phyloP scores from a whole-genome alignment of 1,140 invertebrate species.

The Parasteatoda tepidariorum region DNA sequence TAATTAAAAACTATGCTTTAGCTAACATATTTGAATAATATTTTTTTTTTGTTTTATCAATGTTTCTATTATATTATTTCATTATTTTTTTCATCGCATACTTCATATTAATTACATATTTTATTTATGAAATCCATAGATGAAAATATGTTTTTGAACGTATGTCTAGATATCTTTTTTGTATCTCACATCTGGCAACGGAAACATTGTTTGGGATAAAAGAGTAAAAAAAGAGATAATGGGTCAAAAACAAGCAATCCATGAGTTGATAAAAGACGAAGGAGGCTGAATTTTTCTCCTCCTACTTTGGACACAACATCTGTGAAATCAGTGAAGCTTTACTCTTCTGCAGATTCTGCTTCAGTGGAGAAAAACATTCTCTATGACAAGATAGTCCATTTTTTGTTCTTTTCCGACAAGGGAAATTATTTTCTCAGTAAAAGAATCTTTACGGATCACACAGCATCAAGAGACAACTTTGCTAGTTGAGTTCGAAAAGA shows the following conservation, averaged over 20 bases:
- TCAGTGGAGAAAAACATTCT: slow-evolving; percentile 56
- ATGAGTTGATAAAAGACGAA: slow-evolving; percentile 52
- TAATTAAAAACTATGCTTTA: too few species aligned
- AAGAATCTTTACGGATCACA: slow-evolving; percentile 22
- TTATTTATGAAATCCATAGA: too few species aligned
- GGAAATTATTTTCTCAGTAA: slow-evolving; percentile 29
- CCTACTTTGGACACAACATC: slow-evolving; percentile 43
- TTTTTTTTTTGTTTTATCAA: too few species aligned
- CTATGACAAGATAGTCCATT: slow-evolving; percentile 37
- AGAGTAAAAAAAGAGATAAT: slow-evolving; percentile 46
- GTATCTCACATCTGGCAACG: slow-evolving; percentile 36
- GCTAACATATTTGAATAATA: too few species aligned
- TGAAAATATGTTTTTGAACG: too few species aligned
- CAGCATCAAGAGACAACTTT: neutral
- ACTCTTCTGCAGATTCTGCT: slow-evolving; percentile 45
- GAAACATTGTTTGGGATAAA: slow-evolving; percentile 51
- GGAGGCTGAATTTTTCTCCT: slow-evolving; percentile 43
- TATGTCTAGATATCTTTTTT: too few species aligned
- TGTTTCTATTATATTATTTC: too few species aligned
- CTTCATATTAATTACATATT: too few species aligned
- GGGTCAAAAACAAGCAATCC: slow-evolving; percentile 18
- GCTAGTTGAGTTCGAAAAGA: too few species aligned
- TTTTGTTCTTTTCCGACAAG: slow-evolving; percentile 25
- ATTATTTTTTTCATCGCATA: too few species aligned
- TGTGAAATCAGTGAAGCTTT: slow-evolving; percentile 54